A percentile compares a stretch with the other conserved stretches of the same genome.
Conservation (phyloP, 2,888 invertebrate genomes). For the Cryptops parisi region DNA sequence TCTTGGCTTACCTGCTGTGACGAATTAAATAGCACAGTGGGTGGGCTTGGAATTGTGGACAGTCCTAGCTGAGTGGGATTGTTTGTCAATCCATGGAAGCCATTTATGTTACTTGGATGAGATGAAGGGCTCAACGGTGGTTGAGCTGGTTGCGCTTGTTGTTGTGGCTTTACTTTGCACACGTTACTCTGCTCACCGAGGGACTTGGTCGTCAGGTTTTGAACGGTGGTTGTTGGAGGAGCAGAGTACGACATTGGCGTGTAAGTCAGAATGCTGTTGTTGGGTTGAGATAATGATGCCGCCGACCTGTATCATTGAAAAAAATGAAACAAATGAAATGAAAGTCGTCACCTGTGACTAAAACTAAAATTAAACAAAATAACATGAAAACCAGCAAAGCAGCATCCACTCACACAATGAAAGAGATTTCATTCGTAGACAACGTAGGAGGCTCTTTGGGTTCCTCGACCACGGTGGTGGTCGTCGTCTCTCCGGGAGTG, state of each 20-base stretch:
- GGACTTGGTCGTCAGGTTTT: background rate
- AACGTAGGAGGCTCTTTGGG: background rate
- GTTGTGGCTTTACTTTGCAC: constrained; percentile 65
- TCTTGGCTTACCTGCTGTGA: constrained; percentile 18
- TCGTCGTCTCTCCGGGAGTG: background rate
- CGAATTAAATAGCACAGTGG: constrained; percentile 16
- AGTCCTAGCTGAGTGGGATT: constrained; percentile 9
- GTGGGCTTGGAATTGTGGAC: constrained; percentile 12
- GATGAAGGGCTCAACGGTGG: constrained; percentile 4
- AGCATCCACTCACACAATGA: no score
- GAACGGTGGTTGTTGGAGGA: constrained; percentile 2
- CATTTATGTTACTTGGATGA: background rate
- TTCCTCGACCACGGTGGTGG: background rate
- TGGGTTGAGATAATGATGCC: constrained; percentile 1
- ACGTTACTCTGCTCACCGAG: constrained; percentile 29
- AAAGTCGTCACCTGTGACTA: no score
- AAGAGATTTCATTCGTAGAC: background rate
- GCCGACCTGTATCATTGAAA: constrained; percentile 3
- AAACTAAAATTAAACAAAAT: background rate
- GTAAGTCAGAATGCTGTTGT: constrained; percentile 2
- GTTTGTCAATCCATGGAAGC: constrained; percentile 1
- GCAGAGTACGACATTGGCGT: constrained; percentile 6
- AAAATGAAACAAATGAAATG: constrained; percentile 1
- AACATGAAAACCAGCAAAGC: background rate
- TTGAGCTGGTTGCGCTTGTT: constrained; percentile 36